Base-by-base conservation (phyloP, 2,888 invertebrate genomes). In the Nemurella pictetii region DNA sequence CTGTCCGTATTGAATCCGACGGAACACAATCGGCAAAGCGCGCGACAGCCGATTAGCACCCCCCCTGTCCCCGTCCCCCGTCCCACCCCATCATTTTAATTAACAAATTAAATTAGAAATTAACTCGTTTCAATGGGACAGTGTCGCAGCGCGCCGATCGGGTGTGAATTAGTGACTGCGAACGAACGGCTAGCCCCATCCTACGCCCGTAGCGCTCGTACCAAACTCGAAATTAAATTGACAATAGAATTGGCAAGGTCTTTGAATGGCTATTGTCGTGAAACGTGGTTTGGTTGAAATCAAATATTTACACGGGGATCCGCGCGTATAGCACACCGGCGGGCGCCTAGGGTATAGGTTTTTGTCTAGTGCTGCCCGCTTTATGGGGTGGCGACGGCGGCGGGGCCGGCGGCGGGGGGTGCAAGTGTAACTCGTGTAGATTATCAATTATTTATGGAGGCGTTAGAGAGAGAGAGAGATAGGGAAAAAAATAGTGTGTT, bases 51-150 rank as follows among this genome's bases (percentile, higher is more conserved):
- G 82, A 82, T 82, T 82, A 82, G 82, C 82, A 55, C 27, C 36
- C 82, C 82, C 81, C n/a, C 81, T 72, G 0, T 26, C 81, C 80
- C 32, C 36, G 28, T 81, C 35, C 55, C 81, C 80, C 32, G 12
- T 32, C 30, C 27, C 35, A 32, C 81, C 80, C 89, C 90, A 55
- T 89, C 89, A 90, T 90, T 90, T 91, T 91, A 91, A 91, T 91
- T 91, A 91, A 91, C 91, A 90, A 91, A 91, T 91, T 91, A 90
- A 91, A 91, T 91, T 91, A 91, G 91, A 91, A 91, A 91, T 91
- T 91, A 91, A 91, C 91, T 91, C 89, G 90, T 91, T 90, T 86
- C 86, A 86, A 86, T 86, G 77, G 86, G 84, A 84, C 78, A 81
- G 77, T 84, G 74, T 81, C 77, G 75, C 32, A 12, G 27, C 25